Percentiles rank a stretch among this genome's conserved stretches.
phyloP scores from a whole-genome alignment of 2,888 invertebrate genomes.

The Loripinus fragilis region DNA sequence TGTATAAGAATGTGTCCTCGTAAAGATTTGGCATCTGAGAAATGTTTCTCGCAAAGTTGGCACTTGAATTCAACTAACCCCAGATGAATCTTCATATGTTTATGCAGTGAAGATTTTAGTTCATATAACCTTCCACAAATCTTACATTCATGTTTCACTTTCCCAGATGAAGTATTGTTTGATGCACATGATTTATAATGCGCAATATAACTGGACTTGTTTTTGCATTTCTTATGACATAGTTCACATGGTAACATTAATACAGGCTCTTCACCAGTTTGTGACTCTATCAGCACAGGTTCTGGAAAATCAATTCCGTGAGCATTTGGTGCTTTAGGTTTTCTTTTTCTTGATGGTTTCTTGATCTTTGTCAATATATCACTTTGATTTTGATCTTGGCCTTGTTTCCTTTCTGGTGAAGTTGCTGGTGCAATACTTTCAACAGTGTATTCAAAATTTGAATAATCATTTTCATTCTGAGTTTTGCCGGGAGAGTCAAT shows the following conservation, averaged over 20 bases:
- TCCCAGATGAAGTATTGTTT: not conserved
- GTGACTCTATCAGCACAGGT: not conserved
- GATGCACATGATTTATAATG: conserved; percentile 5
- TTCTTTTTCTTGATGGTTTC: not conserved
- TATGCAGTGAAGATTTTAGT: conserved; percentile 22
- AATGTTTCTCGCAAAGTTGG: conserved; percentile 7
- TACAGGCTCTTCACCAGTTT: not conserved
- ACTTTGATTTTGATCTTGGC: too few relatives aligned
- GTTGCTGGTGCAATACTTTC: too few relatives aligned
- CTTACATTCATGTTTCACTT: not conserved
- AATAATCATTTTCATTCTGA: not conserved
- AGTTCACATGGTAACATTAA: not conserved
- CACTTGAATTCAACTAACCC: conserved; percentile 3
- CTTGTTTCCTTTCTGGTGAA: too few relatives aligned
- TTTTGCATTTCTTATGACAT: not conserved
- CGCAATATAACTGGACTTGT: conserved; percentile 5
- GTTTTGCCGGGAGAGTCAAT: not conserved
- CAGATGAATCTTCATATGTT: conserved; percentile 25
- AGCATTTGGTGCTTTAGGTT: not conserved
- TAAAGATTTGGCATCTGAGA: conserved; percentile 16
- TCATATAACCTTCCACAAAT: conserved; percentile 32
- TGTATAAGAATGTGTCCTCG: conserved; percentile 11
- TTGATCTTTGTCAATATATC: not conserved
- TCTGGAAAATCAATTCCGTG: conserved; percentile 12
- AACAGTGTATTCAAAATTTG: not conserved